Evolutionary conservation across 37 sponge, comb jelly and placozoan genomes (phyloP).

Genomic region (Amphimedon queenslandica): DNA sequence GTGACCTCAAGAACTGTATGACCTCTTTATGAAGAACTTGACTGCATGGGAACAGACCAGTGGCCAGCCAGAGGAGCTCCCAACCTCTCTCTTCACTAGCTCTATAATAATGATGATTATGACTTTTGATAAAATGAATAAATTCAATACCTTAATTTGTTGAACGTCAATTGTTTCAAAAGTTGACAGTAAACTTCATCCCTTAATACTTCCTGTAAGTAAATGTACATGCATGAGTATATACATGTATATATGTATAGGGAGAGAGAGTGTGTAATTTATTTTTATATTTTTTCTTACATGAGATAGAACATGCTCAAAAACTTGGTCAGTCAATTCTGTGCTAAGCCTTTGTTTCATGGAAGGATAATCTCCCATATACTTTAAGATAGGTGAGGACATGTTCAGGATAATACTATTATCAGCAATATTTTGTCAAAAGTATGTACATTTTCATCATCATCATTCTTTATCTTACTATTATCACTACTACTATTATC

Average conservation of each 20-base stretch:
- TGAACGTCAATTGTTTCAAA: slow-evolving; percentile 86
- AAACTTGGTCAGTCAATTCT: slow-evolving; percentile 85
- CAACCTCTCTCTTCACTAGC: slow-evolving; percentile 87
- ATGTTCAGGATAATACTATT: slow-evolving; percentile 23
- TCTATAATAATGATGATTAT: not conserved
- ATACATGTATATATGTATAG: slow-evolving; percentile 10
- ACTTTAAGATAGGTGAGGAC: slow-evolving; percentile 78
- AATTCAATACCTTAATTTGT: slow-evolving; percentile 28
- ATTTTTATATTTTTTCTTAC: too few species aligned
- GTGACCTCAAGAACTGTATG: slow-evolving; percentile 62
- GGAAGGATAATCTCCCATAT: slow-evolving; percentile 93
- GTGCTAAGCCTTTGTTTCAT: slow-evolving; percentile 80
- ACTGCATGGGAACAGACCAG: slow-evolving; percentile 86
- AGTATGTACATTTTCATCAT: not conserved
- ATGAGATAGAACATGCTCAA: slow-evolving; percentile 80
- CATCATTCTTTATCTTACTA: not conserved
- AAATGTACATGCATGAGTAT: slow-evolving; percentile 66
- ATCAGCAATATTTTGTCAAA: not conserved
- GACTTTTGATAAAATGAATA: not conserved
- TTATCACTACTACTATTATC: too few species aligned
- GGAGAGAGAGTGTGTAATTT: not conserved
- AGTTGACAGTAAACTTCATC: slow-evolving; percentile 93
- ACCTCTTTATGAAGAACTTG: slow-evolving; percentile 71
- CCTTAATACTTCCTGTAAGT: slow-evolving; percentile 62
- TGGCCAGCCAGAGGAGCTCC: slow-evolving; percentile 92